These are phyloP conservation scores for Bovichtus diacanthus DNA, from an alignment of 2,797 vertebrate genomes.

Conservation along the genomic window DNA sequence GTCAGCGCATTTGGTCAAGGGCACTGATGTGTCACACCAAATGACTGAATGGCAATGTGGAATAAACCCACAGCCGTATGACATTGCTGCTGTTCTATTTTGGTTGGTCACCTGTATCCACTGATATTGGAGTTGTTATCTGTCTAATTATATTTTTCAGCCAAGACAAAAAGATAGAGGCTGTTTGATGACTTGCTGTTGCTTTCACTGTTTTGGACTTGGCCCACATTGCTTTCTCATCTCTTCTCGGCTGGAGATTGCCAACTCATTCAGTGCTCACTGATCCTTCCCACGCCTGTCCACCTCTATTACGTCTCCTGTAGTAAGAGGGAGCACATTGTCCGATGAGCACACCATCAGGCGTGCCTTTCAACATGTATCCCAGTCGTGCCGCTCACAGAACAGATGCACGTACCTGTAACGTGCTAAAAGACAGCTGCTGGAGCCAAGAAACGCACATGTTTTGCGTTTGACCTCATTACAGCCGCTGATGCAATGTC, in stretches of 20 bases:
- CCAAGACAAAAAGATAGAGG: neutral
- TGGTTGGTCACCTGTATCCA: constrained; percentile 6
- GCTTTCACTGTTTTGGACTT: constrained; percentile 22
- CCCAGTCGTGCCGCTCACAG: neutral
- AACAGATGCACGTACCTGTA: constrained; percentile 37
- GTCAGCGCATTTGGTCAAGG: constrained; percentile 47
- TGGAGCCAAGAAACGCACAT: neutral
- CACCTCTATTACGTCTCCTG: constrained; percentile 38
- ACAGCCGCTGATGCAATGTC: neutral
- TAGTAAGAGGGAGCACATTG: neutral
- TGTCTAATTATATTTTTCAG: constrained; percentile 4
- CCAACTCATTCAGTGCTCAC: constrained; percentile 41
- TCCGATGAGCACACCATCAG: constrained; percentile 12
- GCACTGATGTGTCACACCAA: constrained; percentile 4
- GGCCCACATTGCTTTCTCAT: constrained; percentile 21
- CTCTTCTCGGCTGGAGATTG: constrained; percentile 19
- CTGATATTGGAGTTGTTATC: neutral
- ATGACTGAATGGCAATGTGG: constrained; percentile 10
- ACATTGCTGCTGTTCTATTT: constrained; percentile 18
- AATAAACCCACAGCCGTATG: neutral
- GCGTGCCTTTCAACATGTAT: constrained; percentile 14
- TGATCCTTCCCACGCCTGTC: constrained; percentile 53
- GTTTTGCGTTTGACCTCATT: constrained; percentile 10
- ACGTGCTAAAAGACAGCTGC: constrained; percentile 14
- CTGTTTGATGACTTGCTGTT: constrained; percentile 15